These are phyloP conservation scores for Thymallus thymallus DNA, from an alignment of 2,113 vertebrate genomes.

Conservation along the genomic window DNA sequence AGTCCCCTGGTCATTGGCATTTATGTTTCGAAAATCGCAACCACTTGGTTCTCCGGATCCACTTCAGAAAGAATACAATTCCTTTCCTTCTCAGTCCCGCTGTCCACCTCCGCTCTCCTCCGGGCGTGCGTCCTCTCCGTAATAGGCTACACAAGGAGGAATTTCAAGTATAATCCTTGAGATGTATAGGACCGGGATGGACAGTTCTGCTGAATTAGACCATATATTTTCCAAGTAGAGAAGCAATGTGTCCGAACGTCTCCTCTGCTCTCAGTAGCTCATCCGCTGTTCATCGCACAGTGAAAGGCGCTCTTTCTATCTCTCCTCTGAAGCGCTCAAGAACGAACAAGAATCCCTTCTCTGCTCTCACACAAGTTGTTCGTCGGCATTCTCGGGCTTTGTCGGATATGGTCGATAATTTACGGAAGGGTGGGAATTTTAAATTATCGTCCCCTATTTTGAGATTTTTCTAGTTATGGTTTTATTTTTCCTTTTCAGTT, in stretches of 20 bases:
- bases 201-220: neutral
- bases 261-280: neutral
- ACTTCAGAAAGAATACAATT: neutral
- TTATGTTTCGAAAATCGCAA: neutral
- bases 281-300: neutral
- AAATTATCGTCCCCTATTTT: too few relatives aligned
- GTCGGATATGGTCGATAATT: neutral
- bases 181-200: neutral
- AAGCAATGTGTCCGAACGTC: neutral
- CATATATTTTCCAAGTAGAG: neutral
- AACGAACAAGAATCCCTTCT: neutral
- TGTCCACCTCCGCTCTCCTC: neutral
- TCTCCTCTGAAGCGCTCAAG: conserved; percentile 1
- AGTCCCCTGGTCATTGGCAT: neutral
- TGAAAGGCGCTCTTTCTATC: neutral
- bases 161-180: neutral
- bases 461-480: too few relatives aligned
- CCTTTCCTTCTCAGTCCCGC: neutral
- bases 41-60: neutral
- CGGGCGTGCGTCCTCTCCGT: neutral
- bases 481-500: too few relatives aligned
- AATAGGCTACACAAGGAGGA: neutral
- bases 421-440: neutral
- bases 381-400: neutral
- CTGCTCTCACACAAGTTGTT: neutral